Evolutionary conservation across 1,140 invertebrate genomes (phyloP).

Genomic region (Platyura marginata): DNA sequence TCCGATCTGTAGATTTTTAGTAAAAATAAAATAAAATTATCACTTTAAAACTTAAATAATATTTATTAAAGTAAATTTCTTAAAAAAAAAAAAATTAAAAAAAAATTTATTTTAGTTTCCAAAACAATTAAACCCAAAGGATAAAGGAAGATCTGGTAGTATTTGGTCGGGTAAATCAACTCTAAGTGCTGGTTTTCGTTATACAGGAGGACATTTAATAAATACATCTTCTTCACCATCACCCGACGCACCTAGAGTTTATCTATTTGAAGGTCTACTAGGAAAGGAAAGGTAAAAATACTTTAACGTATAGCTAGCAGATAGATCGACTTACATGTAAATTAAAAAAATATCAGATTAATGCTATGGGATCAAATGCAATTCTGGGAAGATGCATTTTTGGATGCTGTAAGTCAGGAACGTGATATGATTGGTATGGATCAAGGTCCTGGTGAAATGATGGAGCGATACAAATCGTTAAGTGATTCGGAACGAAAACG

Average conservation of each 20-base stretch:
- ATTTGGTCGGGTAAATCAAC: constrained; percentile 88
- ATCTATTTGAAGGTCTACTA: constrained; percentile 73
- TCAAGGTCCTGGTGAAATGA: constrained; percentile 96
- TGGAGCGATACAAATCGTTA: constrained; percentile 90
- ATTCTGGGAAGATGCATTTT: constrained; percentile 98
- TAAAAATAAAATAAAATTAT: too few species aligned
- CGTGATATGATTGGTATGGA: constrained; percentile 99
- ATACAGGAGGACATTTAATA: constrained; percentile 73
- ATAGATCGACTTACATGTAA: not conserved
- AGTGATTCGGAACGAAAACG: constrained; percentile 89
- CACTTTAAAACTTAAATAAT: too few species aligned
- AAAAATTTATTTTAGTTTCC: not conserved
- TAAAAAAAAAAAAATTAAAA: too few species aligned
- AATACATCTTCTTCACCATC: constrained; percentile 66
- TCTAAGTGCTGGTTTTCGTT: constrained; percentile 69
- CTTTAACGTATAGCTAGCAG: constrained; percentile 82
- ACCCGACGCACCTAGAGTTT: constrained; percentile 70
- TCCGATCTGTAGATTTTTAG: too few species aligned
- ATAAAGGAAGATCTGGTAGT: constrained; percentile 63
- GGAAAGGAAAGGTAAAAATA: constrained; percentile 66
- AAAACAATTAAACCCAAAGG: constrained; percentile 11
- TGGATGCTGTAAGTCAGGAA: constrained; percentile 97
- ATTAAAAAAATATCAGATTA: constrained; percentile 29
- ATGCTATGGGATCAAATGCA: constrained; percentile 99
- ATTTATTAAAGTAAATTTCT: too few species aligned